These are phyloP conservation scores for Notothenia coriiceps DNA, from an alignment of 2,113 vertebrate genomes.

Conservation along the genomic window DNA sequence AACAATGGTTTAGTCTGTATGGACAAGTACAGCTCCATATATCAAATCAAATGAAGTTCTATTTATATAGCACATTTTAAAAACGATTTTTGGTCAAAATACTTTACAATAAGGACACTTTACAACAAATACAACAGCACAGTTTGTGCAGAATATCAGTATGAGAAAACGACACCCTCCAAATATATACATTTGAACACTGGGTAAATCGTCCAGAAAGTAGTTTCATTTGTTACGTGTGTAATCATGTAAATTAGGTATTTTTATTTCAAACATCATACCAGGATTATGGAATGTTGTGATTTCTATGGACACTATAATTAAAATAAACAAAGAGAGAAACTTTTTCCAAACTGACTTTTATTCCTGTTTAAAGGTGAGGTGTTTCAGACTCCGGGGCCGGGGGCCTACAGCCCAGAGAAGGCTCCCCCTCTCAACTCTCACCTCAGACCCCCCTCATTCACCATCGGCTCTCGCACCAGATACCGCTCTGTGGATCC, in stretches of 20 bases:
- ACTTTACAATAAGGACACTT: no score
- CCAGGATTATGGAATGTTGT: not conserved
- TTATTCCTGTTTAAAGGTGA: conserved; percentile 42
- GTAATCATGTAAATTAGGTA: no score
- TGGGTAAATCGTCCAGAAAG: not conserved
- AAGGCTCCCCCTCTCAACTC: conserved; percentile 80
- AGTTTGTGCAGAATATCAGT: no score
- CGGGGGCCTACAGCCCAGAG: conserved; percentile 90
- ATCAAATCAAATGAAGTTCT: no score
- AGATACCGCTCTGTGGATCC: conserved; percentile 80
- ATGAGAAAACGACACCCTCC: no score
- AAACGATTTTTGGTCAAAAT: no score
- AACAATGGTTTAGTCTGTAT: not conserved
- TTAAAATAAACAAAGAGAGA: not conserved
- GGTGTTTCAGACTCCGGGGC: conserved; percentile 85
- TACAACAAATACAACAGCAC: no score
- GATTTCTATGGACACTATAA: not conserved
- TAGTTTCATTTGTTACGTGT: no score
- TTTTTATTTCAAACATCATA: not conserved
- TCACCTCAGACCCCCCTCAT: conserved; percentile 85
- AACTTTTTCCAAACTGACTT: not conserved
- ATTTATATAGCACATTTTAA: no score
- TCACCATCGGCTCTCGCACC: conserved; percentile 86
- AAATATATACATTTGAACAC: not conserved
- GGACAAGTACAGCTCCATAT: no score